A percentile compares a stretch with the other conserved stretches of the same genome.
Conservation (phyloP, 2,113 vertebrate species). For the Macroglossus sobrinus region DNA sequence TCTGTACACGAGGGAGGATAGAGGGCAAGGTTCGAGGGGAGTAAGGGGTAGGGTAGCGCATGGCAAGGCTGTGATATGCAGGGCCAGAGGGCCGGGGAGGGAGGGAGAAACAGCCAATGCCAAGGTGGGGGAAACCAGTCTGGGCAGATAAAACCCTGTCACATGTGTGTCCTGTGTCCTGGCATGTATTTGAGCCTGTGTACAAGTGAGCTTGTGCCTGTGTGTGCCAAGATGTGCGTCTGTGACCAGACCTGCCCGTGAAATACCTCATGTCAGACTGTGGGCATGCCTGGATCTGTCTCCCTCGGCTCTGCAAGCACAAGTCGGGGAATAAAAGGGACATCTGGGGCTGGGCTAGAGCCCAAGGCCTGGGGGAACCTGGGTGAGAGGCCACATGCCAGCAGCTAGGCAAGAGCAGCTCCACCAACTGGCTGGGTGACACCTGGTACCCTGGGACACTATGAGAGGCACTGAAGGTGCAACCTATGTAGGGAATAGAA, state of each 20-base stretch:
- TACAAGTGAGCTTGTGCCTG: not conserved
- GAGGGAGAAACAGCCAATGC: not conserved
- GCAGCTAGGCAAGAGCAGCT: not conserved
- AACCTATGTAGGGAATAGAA: accelerated
- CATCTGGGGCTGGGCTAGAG: not conserved
- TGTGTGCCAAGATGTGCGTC: not conserved
- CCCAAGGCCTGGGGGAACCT: not conserved
- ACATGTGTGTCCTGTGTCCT: not conserved
- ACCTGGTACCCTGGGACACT: not conserved
- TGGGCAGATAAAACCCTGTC: not conserved
- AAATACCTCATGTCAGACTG: not conserved
- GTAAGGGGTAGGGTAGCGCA: not conserved
- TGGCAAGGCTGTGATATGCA: not conserved
- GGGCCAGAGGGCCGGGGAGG: not conserved
- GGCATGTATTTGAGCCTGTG: not conserved
- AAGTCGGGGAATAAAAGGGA: not conserved
- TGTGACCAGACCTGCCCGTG: conserved; percentile 5
- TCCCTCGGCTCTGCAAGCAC: not conserved
- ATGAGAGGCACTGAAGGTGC: not conserved
- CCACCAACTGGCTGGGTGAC: not conserved
- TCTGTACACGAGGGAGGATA: not conserved
- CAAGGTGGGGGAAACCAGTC: conserved; percentile 7
- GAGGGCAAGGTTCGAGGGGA: not conserved
- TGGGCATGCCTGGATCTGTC: not conserved
- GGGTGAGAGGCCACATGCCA: not conserved